These are phyloP conservation scores for Orchesella cincta DNA, from an alignment of 1,140 invertebrate species.

Conservation along the genomic window DNA sequence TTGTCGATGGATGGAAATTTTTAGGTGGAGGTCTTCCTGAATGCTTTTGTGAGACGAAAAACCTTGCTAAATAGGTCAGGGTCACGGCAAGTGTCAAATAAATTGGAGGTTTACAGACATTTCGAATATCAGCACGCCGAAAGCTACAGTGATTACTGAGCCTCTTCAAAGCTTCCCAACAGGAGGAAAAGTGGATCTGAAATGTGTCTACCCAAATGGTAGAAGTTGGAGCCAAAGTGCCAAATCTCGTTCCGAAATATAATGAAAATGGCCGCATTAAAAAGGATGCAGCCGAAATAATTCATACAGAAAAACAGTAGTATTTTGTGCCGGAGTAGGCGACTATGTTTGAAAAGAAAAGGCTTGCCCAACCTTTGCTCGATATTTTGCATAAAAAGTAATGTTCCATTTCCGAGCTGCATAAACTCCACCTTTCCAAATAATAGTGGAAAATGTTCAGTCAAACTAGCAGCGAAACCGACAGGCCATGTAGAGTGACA, in stretches of 20 bases:
- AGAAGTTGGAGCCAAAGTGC: background rate
- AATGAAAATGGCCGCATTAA: background rate
- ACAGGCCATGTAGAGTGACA: too few species aligned
- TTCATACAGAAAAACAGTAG: too few species aligned
- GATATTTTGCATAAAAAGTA: too few species aligned
- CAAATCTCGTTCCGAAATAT: background rate
- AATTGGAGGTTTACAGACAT: background rate
- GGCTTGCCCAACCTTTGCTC: too few species aligned
- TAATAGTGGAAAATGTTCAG: too few species aligned
- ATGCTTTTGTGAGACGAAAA: background rate
- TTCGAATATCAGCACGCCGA: background rate
- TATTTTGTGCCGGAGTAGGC: too few species aligned
- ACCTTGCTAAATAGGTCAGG: background rate
- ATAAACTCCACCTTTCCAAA: too few species aligned
- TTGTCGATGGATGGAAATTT: background rate
- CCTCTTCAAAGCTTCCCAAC: background rate
- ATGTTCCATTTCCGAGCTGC: too few species aligned
- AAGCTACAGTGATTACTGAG: background rate
- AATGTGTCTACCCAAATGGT: background rate
- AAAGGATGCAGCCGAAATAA: background rate
- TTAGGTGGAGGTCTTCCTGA: background rate
- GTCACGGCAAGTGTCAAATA: background rate
- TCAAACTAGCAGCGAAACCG: too few species aligned
- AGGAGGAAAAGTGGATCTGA: background rate
- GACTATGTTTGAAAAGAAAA: too few species aligned